Base-by-base conservation (phyloP, 2,797 vertebrate species). In the Microtus californicus region DNA sequence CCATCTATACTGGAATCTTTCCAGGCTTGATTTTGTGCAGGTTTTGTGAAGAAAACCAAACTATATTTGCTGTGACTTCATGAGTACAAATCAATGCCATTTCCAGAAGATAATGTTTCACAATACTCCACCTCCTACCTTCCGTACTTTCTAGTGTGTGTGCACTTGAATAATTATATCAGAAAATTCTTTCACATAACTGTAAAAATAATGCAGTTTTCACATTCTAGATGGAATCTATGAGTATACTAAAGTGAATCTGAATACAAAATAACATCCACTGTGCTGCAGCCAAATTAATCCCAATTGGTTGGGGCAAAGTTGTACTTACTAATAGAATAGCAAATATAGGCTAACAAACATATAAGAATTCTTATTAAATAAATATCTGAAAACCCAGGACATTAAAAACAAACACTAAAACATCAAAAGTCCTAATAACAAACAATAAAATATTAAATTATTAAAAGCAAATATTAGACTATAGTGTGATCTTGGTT, bases 401-500 rank as follows among this genome's bases (percentile, higher is more conserved):
- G 83, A 86, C 29, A 96, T 96, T 93, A 94, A 95, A 97, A 95
- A 93, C 91, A 96, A 96, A 96, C 77, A 93, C 56, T 40, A 87
- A 96, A 77, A 92, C 67, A 96, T 95, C 82, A 96, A 89, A 96
- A 67, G 31, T 74, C 73, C 43, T 92, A 87, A 94, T 96, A 94
- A 80, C 45, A 97, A 96, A 91, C 61, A 91, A 48, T 96, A 96
- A 96, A 97, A 97, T 97, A 96, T 81, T 95, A 89, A 97, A 93
- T 59, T 31, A 89, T 2, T 63, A 12, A 95, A 95, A 97, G 96
- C 82, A 96, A 94, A 93, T 95, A 93, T 91, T 91, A 83, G 56
- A 95, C 81, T 91, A 91, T 51, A 89, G 83, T 90, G 12, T 93
- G 80, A 78, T 88, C n/a, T 90, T 92, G 48, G 63, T 37, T 97